Percentiles rank a stretch among this genome's conserved stretches.
phyloP scores from a whole-genome alignment of 2,888 invertebrate species.

The Sycophila texana region DNA sequence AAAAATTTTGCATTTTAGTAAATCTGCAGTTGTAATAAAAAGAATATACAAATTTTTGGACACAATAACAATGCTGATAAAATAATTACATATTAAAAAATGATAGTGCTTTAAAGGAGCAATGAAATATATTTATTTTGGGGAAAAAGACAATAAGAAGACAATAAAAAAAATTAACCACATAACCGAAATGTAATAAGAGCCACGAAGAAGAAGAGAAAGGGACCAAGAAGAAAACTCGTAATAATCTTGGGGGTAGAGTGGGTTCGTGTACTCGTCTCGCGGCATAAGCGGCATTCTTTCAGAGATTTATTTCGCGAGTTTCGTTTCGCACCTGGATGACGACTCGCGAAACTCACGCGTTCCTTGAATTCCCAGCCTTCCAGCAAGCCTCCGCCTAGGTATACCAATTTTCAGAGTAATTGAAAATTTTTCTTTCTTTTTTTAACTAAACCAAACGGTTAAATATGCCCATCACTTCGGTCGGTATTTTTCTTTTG shows the following conservation, averaged over 20 bases:
- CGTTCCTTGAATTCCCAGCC: constrained; percentile 60
- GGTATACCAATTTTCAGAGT: constrained; percentile 58
- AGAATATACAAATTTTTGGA: too few species aligned
- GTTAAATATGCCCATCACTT: not conserved
- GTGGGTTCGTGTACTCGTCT: not conserved
- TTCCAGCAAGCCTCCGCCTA: constrained; percentile 26
- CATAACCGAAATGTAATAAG: constrained; percentile 25
- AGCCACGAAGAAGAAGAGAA: not conserved
- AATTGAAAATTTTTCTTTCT: constrained; percentile 58
- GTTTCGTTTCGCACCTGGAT: constrained; percentile 69
- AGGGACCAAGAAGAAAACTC: constrained; percentile 3
- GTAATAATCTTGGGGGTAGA: constrained; percentile 23
- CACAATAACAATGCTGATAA: too few species aligned
- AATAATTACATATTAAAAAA: too few species aligned
- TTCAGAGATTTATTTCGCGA: constrained; percentile 68
- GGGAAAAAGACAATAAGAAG: not conserved
- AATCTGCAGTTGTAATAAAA: too few species aligned
- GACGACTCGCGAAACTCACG: constrained; percentile 63
- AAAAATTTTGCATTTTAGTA: too few species aligned
- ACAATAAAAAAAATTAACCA: not conserved
- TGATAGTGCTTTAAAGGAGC: too few species aligned
- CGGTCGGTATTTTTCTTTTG: too few species aligned
- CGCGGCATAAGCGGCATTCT: constrained; percentile 56
- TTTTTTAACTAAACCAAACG: not conserved
- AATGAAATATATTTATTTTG: not conserved